Percentiles rank a stretch among this genome's conserved stretches.
These are phyloP conservation scores for Tragelaphus strepsiceros DNA, from an alignment of 2,113 vertebrate species.

Conservation along the genomic window DNA sequence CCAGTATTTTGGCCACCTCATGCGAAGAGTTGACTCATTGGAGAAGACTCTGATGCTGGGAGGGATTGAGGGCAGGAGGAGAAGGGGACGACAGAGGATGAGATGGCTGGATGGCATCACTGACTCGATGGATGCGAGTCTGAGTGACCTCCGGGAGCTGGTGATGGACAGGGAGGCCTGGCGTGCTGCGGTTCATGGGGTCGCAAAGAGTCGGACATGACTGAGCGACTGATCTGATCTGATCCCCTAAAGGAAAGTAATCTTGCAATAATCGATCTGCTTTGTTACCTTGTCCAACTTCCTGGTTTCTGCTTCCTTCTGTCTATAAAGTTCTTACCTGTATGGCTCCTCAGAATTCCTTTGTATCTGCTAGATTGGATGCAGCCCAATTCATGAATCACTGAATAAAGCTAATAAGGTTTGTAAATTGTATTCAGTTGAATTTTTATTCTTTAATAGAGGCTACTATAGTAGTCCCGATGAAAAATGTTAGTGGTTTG, in stretches of 20 bases:
- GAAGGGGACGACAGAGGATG: too few relatives aligned
- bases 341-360: neutral
- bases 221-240: too few relatives aligned
- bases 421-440: neutral
- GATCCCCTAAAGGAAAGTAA: neutral
- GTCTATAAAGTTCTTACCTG: neutral
- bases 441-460: neutral
- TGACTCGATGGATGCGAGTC: too few relatives aligned
- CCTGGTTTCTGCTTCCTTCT: neutral
- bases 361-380: neutral
- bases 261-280: neutral
- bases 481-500: neutral
- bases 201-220: too few relatives aligned
- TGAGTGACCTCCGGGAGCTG: too few relatives aligned
- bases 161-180: too few relatives aligned
- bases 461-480: neutral
- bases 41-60: too few relatives aligned
- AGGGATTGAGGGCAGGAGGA: too few relatives aligned
- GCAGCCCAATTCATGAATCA: neutral
- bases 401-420: neutral
- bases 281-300: neutral
- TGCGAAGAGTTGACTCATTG: too few relatives aligned
- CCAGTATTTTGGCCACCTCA: too few relatives aligned
- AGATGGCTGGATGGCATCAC: too few relatives aligned
- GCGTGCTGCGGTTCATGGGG: too few relatives aligned